Base-by-base conservation (phyloP, 2,113 vertebrate species). In the Xiphophorus hellerii region DNA sequence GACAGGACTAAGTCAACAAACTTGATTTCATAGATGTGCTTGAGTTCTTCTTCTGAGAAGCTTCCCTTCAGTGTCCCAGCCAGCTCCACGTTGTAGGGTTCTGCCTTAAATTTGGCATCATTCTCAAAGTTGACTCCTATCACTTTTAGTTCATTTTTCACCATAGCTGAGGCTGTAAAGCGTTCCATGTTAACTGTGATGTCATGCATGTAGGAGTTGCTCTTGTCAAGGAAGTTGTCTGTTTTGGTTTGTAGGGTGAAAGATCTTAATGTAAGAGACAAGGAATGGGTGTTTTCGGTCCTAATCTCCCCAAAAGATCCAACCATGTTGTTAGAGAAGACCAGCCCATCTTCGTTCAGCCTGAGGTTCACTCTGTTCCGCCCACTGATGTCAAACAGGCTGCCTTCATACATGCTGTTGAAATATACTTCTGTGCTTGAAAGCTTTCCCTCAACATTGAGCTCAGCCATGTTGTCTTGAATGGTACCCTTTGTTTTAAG, bases 181-280 rank as follows among this genome's bases (percentile, higher is more conserved):
- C 76, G 94, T 66, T 95, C 86, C 54, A 97, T 80, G 3, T 94
- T 93, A 25, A 97, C 77, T 31, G 94, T 94, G 85, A 97, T 94
- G 71, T 92, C 91, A 74, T 98, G 97, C 77, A 94, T 96, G 85
- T 98, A 97, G 74, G 93, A 95, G 87, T 95, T 97, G 65, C 89
- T 92, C 30, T 82, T 39, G 82, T 93, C 87, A 27, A 96, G 91
- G 75, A 95, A 70, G 66, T 96, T 96, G 81, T 97, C 95, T 22
- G 96, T 91, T 87, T 96, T 96, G 1, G 96, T 96, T 69, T 76
- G 75, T 66, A 96, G 93, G 0, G 90, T 87, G 68, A 98, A 90
- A 5, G 94, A 93, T 58, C 92, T 87, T 0, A 94, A 93, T 5
- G 90, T 92, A 44, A 97, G 83, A 70, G 83, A 94, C 70, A 98